Evolutionary conservation across 2,888 invertebrate genomes (phyloP), one percentile per base, ranked within the genome.

Genomic region (Drosophila meridiana): DNA sequence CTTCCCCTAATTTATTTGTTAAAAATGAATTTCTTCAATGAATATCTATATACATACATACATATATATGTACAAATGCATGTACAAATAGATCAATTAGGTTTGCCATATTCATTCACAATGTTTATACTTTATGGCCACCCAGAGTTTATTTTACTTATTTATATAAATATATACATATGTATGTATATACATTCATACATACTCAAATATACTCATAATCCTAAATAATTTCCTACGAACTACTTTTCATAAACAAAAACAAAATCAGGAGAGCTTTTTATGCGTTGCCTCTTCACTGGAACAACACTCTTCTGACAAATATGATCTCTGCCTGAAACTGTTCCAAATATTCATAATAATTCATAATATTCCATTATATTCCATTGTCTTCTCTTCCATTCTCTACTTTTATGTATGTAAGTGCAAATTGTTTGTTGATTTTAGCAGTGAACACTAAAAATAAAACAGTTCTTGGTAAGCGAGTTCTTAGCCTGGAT

Each of bases 391-490:
- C 3, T 28, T 6, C 7, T 6, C 11, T 14, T 50, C 56, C n/a
- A 20, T 20, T 57, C 11, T 32, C 3, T 8, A 3, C 20, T 43
- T 32, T 34, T 7, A 42, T 43, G 11, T 7, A 42, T 43, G 11
- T 26, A 9, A 4, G 14, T 26, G 32, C 58, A 48, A 77, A 87
- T 55, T 78, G 67, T 83, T 87, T 82, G 87, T 83, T 84, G 69
- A 64, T 69, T 82, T 78, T 68, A 67, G 48, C 69, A 47, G 47
- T 42, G 63, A 42, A 42, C 70, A n/a, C 70, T 66, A 32, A 58
- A 56, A 56, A 59, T 48, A 55, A 68, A 76, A 60, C 52, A 55
- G n/a, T 83, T 87, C 88, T 59, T 13, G 59, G 79, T 73, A 82
- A 40, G 45, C 56, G 20, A 26, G 58, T 50, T 26, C 62, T 43